Evolutionary conservation across 2,113 vertebrate species (phyloP), one percentile per base, ranked within the genome.

Genomic region (Leptodactylus fuscus): DNA sequence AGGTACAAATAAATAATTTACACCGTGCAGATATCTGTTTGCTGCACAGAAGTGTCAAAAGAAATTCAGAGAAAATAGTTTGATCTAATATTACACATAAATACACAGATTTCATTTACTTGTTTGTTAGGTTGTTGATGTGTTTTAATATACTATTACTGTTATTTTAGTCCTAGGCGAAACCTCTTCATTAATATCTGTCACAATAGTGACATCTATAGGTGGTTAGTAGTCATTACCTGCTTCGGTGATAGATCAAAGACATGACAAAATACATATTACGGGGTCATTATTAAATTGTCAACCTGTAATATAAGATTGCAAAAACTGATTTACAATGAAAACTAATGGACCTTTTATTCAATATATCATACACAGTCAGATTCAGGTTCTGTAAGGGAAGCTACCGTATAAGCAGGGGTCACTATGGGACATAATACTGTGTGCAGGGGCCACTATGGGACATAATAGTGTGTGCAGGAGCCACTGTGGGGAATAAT

Each of bases 131-230:
- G 62, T 67, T 69, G 32, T 16, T 69, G 65, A 3, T 18, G 15
- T 69, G 2, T n/a, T 38, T 38, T 22, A 38, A 2, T 65, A 65
- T 62, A 62, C n/a, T 1, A 10, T 32, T 32, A 16, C 2, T 69
- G 29, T 34, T 18, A 1, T 36, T 69, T 38, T 36, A 69, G 34
- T 9, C 4, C 0, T 22, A 69, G 65, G 3, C 34, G 20, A 22
- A 69, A 10, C 13, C 32, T 69, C 34, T 3, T 69, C 18, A 22
- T 38, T 22, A 69, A 36, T 38, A 69, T 9, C 65, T 69, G 34
- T 69, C 65, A 69, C 34, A 22, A 38, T 10, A 69, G 65, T 69
- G 65, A 36, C 65, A 69, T 69, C 65, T 69, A 69, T 38, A 22
- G 65, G 65, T 38, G 36, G 65, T 38, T 22, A 22, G 7, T 2